Percentiles rank a stretch among this genome's conserved stretches.
phyloP scores from a whole-genome alignment of 2,888 invertebrate species.

The Cryptosula pallasiana region DNA sequence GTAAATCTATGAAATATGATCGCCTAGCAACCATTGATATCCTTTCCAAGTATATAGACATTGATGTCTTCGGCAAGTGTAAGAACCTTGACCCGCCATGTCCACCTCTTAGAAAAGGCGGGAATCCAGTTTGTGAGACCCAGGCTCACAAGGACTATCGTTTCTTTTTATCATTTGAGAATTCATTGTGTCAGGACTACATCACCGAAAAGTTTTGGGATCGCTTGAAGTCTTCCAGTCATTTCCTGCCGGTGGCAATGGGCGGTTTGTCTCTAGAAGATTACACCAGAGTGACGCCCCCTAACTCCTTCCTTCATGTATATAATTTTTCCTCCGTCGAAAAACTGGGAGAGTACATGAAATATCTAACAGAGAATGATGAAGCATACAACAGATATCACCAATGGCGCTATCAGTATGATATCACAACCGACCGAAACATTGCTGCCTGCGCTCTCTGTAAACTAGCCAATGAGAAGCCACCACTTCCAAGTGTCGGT shows the following conservation, averaged over 20 bases:
- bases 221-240: not conserved
- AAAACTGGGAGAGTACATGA: not conserved
- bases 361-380: not conserved
- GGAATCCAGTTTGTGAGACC: not conserved
- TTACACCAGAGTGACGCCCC: not conserved
- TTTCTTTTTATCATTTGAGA: not conserved
- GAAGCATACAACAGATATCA: not conserved
- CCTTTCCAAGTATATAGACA: not conserved
- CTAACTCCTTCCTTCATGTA: not conserved
- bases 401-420: not conserved
- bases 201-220: not conserved
- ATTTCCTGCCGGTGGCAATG: not conserved
- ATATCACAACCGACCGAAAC: not conserved
- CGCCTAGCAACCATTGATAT: not conserved
- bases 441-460: not conserved
- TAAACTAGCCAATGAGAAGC: not conserved
- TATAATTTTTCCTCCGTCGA: not conserved
- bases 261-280: not conserved
- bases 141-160: not conserved
- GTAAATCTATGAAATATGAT: not conserved
- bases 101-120: not conserved
- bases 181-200: not conserved
- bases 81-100: not conserved
- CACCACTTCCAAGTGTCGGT: not conserved
- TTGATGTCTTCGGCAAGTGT: not conserved